Base-by-base conservation (phyloP, 2,888 invertebrate genomes). In the Melanchra persicariae region DNA sequence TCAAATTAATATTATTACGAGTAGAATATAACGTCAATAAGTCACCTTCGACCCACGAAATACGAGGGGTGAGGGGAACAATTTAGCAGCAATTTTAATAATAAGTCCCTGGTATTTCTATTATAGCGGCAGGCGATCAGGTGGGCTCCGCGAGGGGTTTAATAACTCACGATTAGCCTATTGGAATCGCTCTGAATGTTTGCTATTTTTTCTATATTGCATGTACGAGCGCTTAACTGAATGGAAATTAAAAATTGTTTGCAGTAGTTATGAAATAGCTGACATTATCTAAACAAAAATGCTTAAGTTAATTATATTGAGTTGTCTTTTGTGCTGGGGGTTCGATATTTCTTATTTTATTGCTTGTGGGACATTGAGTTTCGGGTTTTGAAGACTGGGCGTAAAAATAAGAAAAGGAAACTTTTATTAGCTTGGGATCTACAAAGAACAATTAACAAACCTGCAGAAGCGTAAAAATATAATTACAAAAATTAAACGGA, bases 81-180 rank as follows among this genome's bases (percentile, higher is more conserved):
- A 95, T 95, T 94, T 95, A 95, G 93, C 94, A 96, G 96, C 95
- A 96, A 96, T 96, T 96, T 96, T 96, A 96, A 96, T 96, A 96
- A 96, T 96, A 96, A 96, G 95, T 94, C 94, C 92, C 91, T 88
- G 96, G 96, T 92, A 96, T 96, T 96, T 95, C 96, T 96, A 96
- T 96, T 96, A 96, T 95, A 93, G 93, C 94, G 92, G 92, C 92
- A 91, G 93, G 92, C 95, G 93, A 95, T 96, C 96, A 95, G 96
- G 95, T 95, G 94, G 94, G 93, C 85, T 90, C 87, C 89, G 91
- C 90, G 91, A 90, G 92, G 93, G 94, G 95, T 95, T 95, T 95
- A 95, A 95, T 96, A 96, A 96, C 95, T 95, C 91, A 90, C 92
- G 94, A 96, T 95, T 96, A 94, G 95, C 95, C 94, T 96, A 96